A percentile compares a stretch with the other conserved stretches of the same genome.
Conservation (phyloP, 2,888 invertebrate species). For the Oxyscelio sp. region DNA sequence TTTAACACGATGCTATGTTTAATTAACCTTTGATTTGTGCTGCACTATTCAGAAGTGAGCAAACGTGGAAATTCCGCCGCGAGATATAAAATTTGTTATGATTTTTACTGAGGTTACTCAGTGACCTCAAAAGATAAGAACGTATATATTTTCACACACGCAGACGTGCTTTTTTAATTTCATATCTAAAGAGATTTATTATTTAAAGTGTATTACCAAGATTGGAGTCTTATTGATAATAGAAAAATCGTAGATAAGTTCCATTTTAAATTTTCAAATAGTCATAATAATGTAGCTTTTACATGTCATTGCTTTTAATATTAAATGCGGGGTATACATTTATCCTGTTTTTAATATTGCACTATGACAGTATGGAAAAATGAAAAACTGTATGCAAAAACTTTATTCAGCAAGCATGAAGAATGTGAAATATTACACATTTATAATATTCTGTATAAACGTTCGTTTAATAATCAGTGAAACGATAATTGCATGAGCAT, state of each 20-base stretch:
- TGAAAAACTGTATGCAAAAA: too few relatives aligned
- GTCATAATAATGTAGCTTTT: too few relatives aligned
- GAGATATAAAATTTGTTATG: constrained; percentile 26
- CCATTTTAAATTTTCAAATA: too few relatives aligned
- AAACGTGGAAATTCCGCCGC: background rate
- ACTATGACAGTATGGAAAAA: too few relatives aligned
- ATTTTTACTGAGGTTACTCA: constrained; percentile 29
- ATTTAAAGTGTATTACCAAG: background rate
- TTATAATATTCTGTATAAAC: background rate
- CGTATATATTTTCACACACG: background rate
- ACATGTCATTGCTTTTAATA: too few relatives aligned
- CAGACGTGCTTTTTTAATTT: background rate
- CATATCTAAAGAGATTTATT: constrained; percentile 13
- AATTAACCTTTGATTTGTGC: constrained; percentile 69
- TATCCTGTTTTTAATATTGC: too few relatives aligned
- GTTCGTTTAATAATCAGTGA: constrained; percentile 5
- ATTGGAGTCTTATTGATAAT: too few relatives aligned
- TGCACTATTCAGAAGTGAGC: constrained; percentile 9
- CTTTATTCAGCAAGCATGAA: too few relatives aligned
- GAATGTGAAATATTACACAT: background rate
- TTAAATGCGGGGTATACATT: too few relatives aligned
- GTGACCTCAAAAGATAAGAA: constrained; percentile 31
- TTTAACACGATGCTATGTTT: constrained; percentile 56
- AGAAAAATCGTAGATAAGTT: too few relatives aligned
- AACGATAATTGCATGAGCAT: constrained; percentile 1